A percentile compares a stretch with the other conserved stretches of the same genome.
These are phyloP conservation scores for Pelvicachromis taeniatus DNA, from an alignment of 2,113 vertebrate genomes.

Conservation along the genomic window DNA sequence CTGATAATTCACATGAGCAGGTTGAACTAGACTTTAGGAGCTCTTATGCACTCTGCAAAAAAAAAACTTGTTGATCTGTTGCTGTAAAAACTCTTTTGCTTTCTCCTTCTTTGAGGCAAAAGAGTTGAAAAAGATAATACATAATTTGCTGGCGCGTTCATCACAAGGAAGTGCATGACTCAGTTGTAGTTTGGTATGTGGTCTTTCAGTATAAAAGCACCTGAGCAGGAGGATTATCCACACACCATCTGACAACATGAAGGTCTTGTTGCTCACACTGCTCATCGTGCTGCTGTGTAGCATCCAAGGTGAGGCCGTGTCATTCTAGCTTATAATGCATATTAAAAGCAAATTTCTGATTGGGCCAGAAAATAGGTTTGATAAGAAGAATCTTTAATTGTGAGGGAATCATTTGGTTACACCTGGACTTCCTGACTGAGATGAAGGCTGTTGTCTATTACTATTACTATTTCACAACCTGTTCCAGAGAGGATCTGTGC, in stretches of 20 bases:
- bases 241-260: slow-evolving; percentile 57
- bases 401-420: background rate
- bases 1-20: background rate
- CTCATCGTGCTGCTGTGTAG: slow-evolving; percentile 58
- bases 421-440: background rate
- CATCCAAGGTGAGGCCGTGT: slow-evolving; percentile 42
- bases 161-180: slow-evolving; percentile 7
- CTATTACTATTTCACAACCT: background rate
- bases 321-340: background rate
- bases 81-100: no score
- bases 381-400: background rate
- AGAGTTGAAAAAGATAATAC: no score
- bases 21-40: background rate
- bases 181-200: background rate
- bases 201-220: slow-evolving; percentile 8
- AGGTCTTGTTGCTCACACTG: slow-evolving; percentile 34
- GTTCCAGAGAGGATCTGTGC: slow-evolving; percentile 45
- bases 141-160: no score
- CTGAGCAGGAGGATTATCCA: background rate
- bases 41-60: background rate
- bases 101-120: no score
- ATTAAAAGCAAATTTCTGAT: background rate
- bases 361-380: background rate
- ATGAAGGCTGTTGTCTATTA: background rate
- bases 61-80: no score